Base-by-base conservation (phyloP, 1,140 invertebrate genomes). In the Zeugodacus cucurbitae region DNA sequence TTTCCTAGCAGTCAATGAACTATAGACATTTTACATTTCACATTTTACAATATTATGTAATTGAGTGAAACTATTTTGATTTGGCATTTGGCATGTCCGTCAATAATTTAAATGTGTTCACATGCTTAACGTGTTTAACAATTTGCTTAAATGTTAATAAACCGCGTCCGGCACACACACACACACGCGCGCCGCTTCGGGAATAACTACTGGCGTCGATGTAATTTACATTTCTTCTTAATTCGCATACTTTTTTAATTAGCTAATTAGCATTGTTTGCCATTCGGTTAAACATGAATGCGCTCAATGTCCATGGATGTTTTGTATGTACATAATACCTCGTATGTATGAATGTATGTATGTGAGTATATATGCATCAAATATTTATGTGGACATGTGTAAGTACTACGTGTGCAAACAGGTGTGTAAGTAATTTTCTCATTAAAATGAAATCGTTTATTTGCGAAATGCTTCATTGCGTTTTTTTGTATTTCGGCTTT, bases 231-330 rank as follows among this genome's bases (percentile, higher is more conserved):
- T 62, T 62, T 54, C 10, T 5, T n/a, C 59, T 62, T 62, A 67
- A 32, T 67, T 32, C 29, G 17, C 64, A 67, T 32, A 34, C 29
- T 32, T 67, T 67, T 67, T 29, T 67, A 67, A 67, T 67, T 67
- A 67, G 64, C 17, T 74, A 74, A 74, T 74, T 74, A 41, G 44
- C 34, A 74, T 74, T 74, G 32, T 74, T 74, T 74, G 70, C 20
- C 22, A 22, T 74, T 41, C n/a, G 44, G 10, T 54, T 54, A 54
- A 54, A 54, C 17, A 54, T n/a, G n/a, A n/a, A n/a, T n/a, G n/a
- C n/a, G n/a, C n/a, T n/a, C n/a, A n/a, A n/a, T n/a, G n/a, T n/a
- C n/a, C n/a, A n/a, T 54, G 48, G 17, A 54, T 54, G 14, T 54
- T 54, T 44, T 5, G 64, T 67, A 74, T 41, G 14, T 41, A 74